Evolutionary conservation across 2,797 vertebrate genomes (phyloP).

Genomic region (Betta splendens): DNA sequence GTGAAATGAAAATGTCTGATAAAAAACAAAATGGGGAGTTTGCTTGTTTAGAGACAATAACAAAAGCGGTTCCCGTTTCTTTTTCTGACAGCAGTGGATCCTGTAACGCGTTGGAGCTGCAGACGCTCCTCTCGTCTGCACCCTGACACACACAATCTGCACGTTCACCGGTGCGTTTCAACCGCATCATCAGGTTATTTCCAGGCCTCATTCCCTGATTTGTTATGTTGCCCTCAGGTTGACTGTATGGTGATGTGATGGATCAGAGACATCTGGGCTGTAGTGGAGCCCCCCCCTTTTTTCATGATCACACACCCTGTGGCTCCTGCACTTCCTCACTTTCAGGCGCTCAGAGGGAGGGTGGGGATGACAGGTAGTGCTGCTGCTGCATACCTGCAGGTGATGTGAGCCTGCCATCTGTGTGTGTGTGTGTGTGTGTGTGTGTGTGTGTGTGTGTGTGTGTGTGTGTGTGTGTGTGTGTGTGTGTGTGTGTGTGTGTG

Average conservation of each 20-base stretch:
- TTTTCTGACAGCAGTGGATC: background rate
- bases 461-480: too few species aligned
- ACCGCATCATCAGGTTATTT: conserved; percentile 30
- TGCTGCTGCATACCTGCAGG: conserved; percentile 38
- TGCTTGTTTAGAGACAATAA: background rate
- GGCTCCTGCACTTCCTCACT: conserved; percentile 40
- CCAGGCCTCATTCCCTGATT: conserved; percentile 43
- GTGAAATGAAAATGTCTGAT: background rate
- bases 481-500: background rate
- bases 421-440: background rate
- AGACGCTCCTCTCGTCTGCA: background rate
- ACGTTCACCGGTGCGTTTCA: conserved; percentile 14
- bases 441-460: background rate
- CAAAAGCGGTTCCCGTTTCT: background rate
- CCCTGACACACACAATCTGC: conserved; percentile 11
- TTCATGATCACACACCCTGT: conserved; percentile 44
- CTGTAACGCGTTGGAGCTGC: background rate
- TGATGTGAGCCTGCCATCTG: conserved; percentile 34
- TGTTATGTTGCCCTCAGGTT: conserved; percentile 55
- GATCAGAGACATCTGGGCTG: conserved; percentile 45
- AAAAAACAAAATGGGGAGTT: too few species aligned
- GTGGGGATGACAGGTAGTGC: conserved; percentile 62
- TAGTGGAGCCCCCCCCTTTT: conserved; percentile 10
- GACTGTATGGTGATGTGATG: conserved; percentile 36
- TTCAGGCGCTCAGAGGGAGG: conserved; percentile 48